Evolutionary conservation across 2,797 vertebrate species (phyloP).

Genomic region (Petrocephalus schoutedeni): DNA sequence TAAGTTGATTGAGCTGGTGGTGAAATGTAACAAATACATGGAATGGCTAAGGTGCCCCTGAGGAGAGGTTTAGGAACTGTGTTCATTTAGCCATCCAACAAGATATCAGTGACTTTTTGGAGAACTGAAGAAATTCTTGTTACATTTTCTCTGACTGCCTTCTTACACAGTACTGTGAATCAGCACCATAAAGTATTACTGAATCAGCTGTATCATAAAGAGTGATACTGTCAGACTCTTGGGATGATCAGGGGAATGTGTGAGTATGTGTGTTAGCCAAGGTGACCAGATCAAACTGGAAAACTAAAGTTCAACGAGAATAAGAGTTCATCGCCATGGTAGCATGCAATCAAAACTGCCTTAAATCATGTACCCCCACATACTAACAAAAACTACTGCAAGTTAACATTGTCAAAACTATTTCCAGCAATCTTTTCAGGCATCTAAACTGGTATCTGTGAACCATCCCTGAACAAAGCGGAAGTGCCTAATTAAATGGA

Average conservation of each 20-base stretch:
- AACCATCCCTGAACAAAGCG: neutral
- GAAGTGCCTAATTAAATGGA: neutral
- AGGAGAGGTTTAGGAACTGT: neutral
- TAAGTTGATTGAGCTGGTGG: neutral
- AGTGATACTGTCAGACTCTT: neutral
- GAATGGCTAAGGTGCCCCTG: neutral
- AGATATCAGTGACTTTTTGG: neutral
- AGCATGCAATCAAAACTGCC: neutral
- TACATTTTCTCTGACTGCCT: neutral
- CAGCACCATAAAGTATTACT: neutral
- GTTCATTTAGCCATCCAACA: neutral
- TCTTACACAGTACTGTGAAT: neutral
- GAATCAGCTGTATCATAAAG: neutral
- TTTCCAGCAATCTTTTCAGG: neutral
- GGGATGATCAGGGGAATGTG: neutral
- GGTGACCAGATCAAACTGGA: neutral
- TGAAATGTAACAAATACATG: neutral
- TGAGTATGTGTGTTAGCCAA: neutral
- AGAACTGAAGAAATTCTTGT: neutral
- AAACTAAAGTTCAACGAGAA: neutral
- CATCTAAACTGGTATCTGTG: neutral
- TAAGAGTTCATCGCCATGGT: neutral
- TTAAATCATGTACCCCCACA: neutral
- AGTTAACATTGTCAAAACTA: neutral
- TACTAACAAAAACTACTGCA: neutral